These are phyloP conservation scores for Spheniscus mendiculus DNA, from an alignment of 2,113 vertebrate genomes.

Conservation along the genomic window DNA sequence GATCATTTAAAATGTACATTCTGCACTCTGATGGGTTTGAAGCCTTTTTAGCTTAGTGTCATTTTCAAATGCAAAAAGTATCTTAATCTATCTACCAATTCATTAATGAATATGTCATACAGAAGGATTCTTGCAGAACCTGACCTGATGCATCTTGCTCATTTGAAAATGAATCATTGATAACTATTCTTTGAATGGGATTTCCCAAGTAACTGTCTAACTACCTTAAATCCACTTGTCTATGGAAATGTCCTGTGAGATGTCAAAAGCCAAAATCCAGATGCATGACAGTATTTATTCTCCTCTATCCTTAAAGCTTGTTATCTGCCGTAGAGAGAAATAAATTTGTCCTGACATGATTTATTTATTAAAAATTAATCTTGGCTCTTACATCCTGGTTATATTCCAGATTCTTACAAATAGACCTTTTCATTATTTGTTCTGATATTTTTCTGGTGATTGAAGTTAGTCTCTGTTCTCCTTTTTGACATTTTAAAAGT, in stretches of 20 bases:
- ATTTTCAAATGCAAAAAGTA: neutral
- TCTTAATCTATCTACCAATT: neutral
- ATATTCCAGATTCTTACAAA: neutral
- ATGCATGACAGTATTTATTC: neutral
- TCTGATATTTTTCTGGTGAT: neutral
- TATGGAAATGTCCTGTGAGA: neutral
- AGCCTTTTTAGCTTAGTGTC: neutral
- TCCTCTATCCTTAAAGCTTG: neutral
- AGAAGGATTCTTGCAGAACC: neutral
- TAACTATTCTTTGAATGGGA: neutral
- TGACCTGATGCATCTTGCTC: neutral
- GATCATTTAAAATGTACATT: neutral
- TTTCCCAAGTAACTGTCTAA: neutral
- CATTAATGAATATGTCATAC: neutral
- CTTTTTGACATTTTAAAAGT: neutral
- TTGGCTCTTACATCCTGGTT: neutral
- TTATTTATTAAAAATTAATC: neutral
- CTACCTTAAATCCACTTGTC: neutral
- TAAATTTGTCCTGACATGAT: neutral
- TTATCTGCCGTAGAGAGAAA: neutral
- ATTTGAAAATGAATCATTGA: neutral
- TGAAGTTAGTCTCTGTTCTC: neutral
- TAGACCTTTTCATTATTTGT: neutral
- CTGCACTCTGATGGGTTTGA: neutral
- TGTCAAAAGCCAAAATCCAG: neutral